Conservation (phyloP, 2,888 invertebrate genomes). For the Drosophila niveifrons region DNA sequence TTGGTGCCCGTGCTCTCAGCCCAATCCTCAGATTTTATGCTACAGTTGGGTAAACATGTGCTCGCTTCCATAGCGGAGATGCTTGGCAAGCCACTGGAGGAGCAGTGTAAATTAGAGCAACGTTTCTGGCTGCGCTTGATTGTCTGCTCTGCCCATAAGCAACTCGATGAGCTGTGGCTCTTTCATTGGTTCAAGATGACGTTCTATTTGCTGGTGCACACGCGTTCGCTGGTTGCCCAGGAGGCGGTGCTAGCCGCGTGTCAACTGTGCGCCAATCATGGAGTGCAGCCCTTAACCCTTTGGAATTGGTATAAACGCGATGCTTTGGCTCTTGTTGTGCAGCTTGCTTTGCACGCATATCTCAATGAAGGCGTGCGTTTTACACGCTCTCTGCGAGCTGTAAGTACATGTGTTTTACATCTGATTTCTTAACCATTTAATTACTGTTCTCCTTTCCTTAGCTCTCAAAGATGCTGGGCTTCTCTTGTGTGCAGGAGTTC, state of each 20-base stretch:
- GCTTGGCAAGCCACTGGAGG: slow-evolving; percentile 36
- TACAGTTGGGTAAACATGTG: slow-evolving; percentile 55
- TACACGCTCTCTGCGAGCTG: slow-evolving; percentile 77
- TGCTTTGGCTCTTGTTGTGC: slow-evolving; percentile 79
- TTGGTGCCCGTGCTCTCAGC: slow-evolving; percentile 59
- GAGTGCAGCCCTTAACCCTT: slow-evolving; percentile 79
- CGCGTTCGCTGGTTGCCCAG: slow-evolving; percentile 79
- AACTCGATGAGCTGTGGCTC: slow-evolving; percentile 80
- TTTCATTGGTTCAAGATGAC: slow-evolving; percentile 84
- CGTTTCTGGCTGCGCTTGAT: slow-evolving; percentile 65
- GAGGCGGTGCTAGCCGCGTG: slow-evolving; percentile 82
- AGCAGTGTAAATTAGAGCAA: slow-evolving; percentile 53
- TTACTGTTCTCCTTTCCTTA: slow-evolving; percentile 36
- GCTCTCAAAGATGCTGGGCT: slow-evolving; percentile 89
- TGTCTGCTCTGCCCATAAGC: slow-evolving; percentile 45
- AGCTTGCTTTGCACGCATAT: slow-evolving; percentile 78
- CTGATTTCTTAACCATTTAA: no score
- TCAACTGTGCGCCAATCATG: slow-evolving; percentile 82
- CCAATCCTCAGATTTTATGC: slow-evolving; percentile 54
- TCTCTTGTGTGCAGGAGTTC: slow-evolving; percentile 89
- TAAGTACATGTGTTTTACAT: slow-evolving; percentile 44
- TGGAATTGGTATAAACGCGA: slow-evolving; percentile 85
- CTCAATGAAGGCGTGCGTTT: slow-evolving; percentile 78
- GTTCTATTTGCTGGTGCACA: slow-evolving; percentile 81
- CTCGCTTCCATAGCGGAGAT: slow-evolving; percentile 49